These are phyloP conservation scores for Pachliopta kotzebuea DNA, from an alignment of 2,888 invertebrate species.

Conservation along the genomic window DNA sequence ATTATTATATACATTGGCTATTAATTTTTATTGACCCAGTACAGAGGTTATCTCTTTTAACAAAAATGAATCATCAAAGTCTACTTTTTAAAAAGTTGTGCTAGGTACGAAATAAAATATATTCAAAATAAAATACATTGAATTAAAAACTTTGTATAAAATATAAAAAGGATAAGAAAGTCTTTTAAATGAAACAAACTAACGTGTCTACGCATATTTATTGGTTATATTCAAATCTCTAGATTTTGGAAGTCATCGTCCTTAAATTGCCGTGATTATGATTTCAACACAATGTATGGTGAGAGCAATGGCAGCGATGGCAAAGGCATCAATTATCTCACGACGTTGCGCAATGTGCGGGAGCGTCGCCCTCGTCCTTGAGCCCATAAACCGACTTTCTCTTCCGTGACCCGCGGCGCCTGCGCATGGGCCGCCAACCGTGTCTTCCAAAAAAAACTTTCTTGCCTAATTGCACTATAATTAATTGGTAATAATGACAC, in stretches of 20 bases:
- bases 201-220: neutral
- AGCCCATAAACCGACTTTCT: conserved; percentile 67
- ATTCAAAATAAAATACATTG: no score
- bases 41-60: no score
- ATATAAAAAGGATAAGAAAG: no score
- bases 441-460: conserved; percentile 8
- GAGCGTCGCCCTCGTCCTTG: conserved; percentile 76
- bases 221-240: neutral
- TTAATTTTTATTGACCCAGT: no score
- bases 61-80: no score
- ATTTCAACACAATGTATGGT: conserved; percentile 55
- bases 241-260: conserved; percentile 57
- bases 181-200: no score
- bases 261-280: conserved; percentile 56
- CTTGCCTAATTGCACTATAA: neutral
- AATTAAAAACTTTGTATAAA: no score
- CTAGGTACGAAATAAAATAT: no score
- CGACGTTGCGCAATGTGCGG: conserved; percentile 55
- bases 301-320: conserved; percentile 31
- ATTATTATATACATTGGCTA: no score
- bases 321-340: conserved; percentile 54
- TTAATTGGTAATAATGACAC: neutral
- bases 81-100: no score
- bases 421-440: conserved; percentile 31
- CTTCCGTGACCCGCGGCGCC: conserved; percentile 48